Conservation (phyloP, 2,113 vertebrate genomes). For the Lamprologus speciosus region DNA sequence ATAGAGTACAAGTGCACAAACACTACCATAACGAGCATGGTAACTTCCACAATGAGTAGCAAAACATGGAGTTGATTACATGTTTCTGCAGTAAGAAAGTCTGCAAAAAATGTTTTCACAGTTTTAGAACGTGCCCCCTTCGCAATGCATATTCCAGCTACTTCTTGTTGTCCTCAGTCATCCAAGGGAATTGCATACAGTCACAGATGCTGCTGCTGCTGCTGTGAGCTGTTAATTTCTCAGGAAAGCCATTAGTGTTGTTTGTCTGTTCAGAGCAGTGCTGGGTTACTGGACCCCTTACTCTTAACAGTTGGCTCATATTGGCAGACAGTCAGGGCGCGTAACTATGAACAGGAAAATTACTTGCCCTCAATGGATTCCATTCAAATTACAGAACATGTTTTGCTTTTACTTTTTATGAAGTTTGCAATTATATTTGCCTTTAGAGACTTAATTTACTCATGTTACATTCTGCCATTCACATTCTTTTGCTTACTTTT, state of each 20-base stretch:
- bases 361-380: slow-evolving; percentile 26
- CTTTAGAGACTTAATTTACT: slow-evolving; percentile 14
- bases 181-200: slow-evolving; percentile 33
- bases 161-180: slow-evolving; percentile 8
- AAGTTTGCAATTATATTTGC: slow-evolving; percentile 36
- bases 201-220: slow-evolving; percentile 42
- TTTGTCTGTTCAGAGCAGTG: slow-evolving; percentile 33
- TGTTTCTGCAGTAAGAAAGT: not conserved
- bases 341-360: slow-evolving; percentile 42
- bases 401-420: not conserved
- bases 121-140: not conserved
- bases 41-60: not conserved
- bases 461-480: not conserved
- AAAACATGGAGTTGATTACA: not conserved
- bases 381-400: slow-evolving; percentile 28
- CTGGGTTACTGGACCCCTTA: slow-evolving; percentile 48
- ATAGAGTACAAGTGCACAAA: not conserved
- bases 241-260: slow-evolving; percentile 51
- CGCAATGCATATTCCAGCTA: not conserved
- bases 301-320: slow-evolving; percentile 47
- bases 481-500: not conserved
- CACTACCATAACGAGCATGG: not conserved
- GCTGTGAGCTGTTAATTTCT: slow-evolving; percentile 53
- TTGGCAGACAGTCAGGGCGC: slow-evolving; percentile 34
- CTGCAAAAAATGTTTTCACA: not conserved